phyloP scores from a whole-genome alignment of 2,113 vertebrate genomes.

The Rhadina sibilatrix region DNA sequence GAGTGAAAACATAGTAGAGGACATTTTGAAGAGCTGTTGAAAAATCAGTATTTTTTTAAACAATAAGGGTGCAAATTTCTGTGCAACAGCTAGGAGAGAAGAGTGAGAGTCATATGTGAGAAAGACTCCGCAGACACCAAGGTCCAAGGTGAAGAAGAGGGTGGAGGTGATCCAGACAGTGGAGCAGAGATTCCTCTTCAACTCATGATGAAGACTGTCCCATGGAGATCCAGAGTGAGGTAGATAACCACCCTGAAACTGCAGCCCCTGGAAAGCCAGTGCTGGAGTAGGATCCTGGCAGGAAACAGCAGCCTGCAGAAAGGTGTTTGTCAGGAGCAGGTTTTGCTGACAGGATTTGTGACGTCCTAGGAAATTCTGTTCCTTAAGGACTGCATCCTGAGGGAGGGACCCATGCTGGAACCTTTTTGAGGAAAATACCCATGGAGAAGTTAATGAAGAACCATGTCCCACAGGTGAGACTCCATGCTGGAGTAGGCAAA shows the following conservation, averaged over 20 bases:
- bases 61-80: not conserved
- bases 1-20: not conserved
- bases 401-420: not conserved
- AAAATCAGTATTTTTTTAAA: not conserved
- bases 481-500: rapidly evolving
- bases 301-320: not conserved
- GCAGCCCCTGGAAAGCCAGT: not conserved
- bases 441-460: not conserved
- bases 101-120: not conserved
- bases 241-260: not conserved
- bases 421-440: not conserved
- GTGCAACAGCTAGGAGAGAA: not conserved
- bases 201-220: not conserved
- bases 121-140: not conserved
- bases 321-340: rapidly evolving
- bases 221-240: not conserved
- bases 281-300: not conserved
- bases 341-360: not conserved
- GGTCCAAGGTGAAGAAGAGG: not conserved
- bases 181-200: not conserved
- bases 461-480: too few species aligned
- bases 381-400: not conserved
- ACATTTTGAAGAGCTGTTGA: not conserved
- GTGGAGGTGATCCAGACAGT: rapidly evolving
- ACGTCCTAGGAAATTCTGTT: not conserved